phyloP scores from a whole-genome alignment of 1,140 invertebrate genomes.

The Acyrthosiphon pisum region DNA sequence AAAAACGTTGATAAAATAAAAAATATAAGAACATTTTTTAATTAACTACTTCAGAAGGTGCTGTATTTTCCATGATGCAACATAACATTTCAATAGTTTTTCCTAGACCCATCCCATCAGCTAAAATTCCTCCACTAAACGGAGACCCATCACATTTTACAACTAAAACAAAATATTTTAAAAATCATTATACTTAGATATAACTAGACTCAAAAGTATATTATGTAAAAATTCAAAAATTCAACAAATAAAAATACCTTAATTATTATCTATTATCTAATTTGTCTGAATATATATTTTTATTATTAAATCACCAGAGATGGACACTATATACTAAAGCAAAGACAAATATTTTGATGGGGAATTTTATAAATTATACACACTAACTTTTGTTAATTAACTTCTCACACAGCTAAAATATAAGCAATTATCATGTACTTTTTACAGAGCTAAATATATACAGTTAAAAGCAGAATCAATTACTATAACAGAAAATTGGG shows the following conservation, averaged over 20 bases:
- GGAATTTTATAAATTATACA: no score
- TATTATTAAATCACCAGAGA: no score
- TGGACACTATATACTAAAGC: no score
- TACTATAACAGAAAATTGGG: not conserved
- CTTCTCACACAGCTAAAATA: no score
- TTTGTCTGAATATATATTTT: no score
- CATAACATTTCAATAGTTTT: slow-evolving; percentile 82
- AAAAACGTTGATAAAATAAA: not conserved
- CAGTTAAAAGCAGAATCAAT: not conserved
- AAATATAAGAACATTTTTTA: not conserved
- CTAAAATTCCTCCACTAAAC: slow-evolving; percentile 77
- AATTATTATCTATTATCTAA: no score
- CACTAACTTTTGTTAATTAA: no score
- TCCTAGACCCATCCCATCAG: slow-evolving; percentile 86
- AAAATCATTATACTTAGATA: not conserved
- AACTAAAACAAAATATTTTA: slow-evolving; percentile 42
- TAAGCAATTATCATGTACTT: no score
- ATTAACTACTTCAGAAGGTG: slow-evolving; percentile 59
- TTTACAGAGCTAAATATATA: no score
- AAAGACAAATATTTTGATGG: no score
- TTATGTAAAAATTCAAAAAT: not conserved
- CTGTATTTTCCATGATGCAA: slow-evolving; percentile 71
- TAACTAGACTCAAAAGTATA: not conserved
- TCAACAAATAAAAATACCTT: no score
- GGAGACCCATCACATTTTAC: slow-evolving; percentile 57